These are phyloP conservation scores for Luperina testacea DNA, from an alignment of 2,888 invertebrate genomes.

Conservation along the genomic window DNA sequence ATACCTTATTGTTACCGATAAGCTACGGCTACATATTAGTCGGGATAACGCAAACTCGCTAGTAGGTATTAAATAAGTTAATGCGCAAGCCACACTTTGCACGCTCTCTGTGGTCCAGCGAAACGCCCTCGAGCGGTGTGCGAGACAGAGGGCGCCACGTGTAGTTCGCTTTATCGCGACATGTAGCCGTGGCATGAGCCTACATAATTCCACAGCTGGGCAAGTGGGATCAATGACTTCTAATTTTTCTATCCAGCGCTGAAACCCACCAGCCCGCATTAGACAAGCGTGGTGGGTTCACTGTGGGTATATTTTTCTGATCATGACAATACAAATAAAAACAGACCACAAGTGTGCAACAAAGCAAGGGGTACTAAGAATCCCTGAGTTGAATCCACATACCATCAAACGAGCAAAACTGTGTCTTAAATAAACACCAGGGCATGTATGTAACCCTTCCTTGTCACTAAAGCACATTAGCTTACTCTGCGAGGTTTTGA, in stretches of 20 bases:
- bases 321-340: not conserved
- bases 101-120: not conserved
- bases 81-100: too few species aligned
- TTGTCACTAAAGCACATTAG: not conserved
- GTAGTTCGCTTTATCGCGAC: not conserved
- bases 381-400: too few species aligned
- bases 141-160: too few species aligned
- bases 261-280: not conserved
- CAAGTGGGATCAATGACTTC: not conserved
- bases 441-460: not conserved
- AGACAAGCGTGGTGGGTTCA: not conserved
- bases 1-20: not conserved
- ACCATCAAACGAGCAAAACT: not conserved
- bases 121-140: not conserved
- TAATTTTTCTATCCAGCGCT: not conserved
- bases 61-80: too few species aligned
- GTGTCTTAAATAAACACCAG: too few species aligned
- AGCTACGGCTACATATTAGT: not conserved
- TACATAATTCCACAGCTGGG: not conserved
- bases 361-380: not conserved
- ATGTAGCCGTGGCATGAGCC: too few species aligned
- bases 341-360: not conserved
- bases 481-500: not conserved
- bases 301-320: not conserved
- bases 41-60: not conserved